Base-by-base conservation (phyloP, 2,888 invertebrate genomes). In the Tineola bisselliella region DNA sequence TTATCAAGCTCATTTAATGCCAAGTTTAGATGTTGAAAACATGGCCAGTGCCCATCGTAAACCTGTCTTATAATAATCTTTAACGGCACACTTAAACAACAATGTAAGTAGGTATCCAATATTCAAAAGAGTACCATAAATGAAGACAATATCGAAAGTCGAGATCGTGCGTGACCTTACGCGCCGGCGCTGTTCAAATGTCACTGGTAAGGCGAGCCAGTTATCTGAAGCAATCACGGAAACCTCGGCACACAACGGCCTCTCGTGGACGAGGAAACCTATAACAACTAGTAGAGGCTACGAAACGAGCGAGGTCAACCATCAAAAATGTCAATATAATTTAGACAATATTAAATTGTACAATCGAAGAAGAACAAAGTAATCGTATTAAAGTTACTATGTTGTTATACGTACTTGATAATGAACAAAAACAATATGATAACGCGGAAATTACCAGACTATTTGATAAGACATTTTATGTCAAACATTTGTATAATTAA, bases 71-170 rank as follows among this genome's bases (percentile, higher is more conserved):
- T 12, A 12, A 38, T 10, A 38, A 6, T 38, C 10, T 38, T 38
- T 38, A 38, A 38, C 38, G 38, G 38, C n/a, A 38, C 38, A 48
- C 48, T 48, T 17, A 48, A 48, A 13, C 18, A 54, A 54, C 54
- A 54, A 54, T 54, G 54, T n/a, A n/a, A n/a, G n/a, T n/a, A n/a
- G n/a, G n/a, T 54, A 54, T 54, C 25, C 54, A 54, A 18, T 54
- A 25, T 54, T 54, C 54, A 18, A 52, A 17, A 54, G 54, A 54
- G 54, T 58, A 58, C 58, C 58, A 58, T 58, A 58, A 58, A 58
- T 58, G 58, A 58, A 58, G 31, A 58, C 58, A 58, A 58, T 58
- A 58, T 58, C 58, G 58, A 58, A 58, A 58, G 58, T 58, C 33
- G 33, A 58, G 58, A 58, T 58, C 58, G 58, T 58, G 58, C 33